Base-by-base conservation (phyloP, 2,888 invertebrate genomes). In the Leucophenga maculata region DNA sequence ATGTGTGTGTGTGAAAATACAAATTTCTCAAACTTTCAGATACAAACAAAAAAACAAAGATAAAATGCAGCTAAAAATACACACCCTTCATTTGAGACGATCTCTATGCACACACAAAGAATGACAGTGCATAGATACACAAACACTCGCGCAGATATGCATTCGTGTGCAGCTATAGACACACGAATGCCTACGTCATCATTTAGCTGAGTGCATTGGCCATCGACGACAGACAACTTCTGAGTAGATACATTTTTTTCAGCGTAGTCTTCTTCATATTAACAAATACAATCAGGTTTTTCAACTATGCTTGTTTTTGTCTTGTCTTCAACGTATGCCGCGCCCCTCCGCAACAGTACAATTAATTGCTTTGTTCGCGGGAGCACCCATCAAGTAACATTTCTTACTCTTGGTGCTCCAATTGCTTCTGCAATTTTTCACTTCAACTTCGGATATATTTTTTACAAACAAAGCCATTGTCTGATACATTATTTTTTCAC, bases 51-150 rank as follows among this genome's bases (percentile, higher is more conserved):
- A n/a, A n/a, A n/a, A 6, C 54, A 54, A 54, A 54, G 11, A 18
- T 14, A 20, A 54, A 54, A 54, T 18, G 18, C 16, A 54, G 13
- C 8, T 65, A 71, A 73, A 62, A n/a, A 65, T 67, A 77, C 82
- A 77, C 82, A 80, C 80, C 83, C 82, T 79, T 74, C 69, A 57
- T 69, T 74, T 71, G 69, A 50, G 78, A 82, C 79, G 80, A 83
- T 81, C 80, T 81, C 75, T 78, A 76, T 79, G 72, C 81, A 75
- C 69, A 75, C 78, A 52, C 55, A 57, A 64, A 32, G 55, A 20
- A 57, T 13, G 14, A 55, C 55, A n/a, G 9, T 46, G 50, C 26
- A 46, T 52, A 71, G 39, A 50, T 57, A 48, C 32, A 57, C 60
- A 18, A 1, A 60, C 11, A 60, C 60, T 32, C 50, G 50, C 50